Evolutionary conservation across 2,888 invertebrate genomes (phyloP).

Genomic region (Eilema caniola): DNA sequence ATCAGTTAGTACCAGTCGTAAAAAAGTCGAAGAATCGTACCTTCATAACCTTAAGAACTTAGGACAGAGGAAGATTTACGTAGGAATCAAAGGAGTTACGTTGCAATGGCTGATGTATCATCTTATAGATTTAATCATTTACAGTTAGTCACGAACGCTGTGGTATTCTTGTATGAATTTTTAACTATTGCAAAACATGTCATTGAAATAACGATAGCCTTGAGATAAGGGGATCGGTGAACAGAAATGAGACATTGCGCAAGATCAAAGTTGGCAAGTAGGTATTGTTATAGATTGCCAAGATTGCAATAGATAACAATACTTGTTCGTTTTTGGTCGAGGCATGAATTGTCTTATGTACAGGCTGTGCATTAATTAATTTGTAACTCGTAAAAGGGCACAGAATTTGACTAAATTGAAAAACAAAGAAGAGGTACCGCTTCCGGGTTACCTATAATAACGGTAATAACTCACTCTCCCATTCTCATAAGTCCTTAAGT

Average conservation of each 20-base stretch:
- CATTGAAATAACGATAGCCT: conserved; percentile 22
- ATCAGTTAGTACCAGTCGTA: background rate
- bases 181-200: conserved; percentile 13
- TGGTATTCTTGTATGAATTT: conserved; percentile 7
- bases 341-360: conserved; percentile 33
- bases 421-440: conserved; percentile 5
- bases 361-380: conserved; percentile 14
- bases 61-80: background rate
- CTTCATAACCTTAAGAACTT: background rate
- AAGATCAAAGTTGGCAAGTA: conserved; percentile 30
- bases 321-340: conserved; percentile 32
- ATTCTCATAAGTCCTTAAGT: no score
- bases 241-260: conserved; percentile 20
- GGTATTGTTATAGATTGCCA: conserved; percentile 31
- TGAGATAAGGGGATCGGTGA: conserved; percentile 24
- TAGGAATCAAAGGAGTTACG: background rate
- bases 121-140: background rate
- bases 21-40: background rate
- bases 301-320: conserved; percentile 28
- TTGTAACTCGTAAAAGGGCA: conserved; percentile 4
- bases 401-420: conserved; percentile 1
- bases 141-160: background rate
- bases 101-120: background rate
- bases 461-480: background rate
- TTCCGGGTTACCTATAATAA: background rate